Evolutionary conservation across 2,113 vertebrate species (phyloP).

Genomic region (Heterocephalus glaber): DNA sequence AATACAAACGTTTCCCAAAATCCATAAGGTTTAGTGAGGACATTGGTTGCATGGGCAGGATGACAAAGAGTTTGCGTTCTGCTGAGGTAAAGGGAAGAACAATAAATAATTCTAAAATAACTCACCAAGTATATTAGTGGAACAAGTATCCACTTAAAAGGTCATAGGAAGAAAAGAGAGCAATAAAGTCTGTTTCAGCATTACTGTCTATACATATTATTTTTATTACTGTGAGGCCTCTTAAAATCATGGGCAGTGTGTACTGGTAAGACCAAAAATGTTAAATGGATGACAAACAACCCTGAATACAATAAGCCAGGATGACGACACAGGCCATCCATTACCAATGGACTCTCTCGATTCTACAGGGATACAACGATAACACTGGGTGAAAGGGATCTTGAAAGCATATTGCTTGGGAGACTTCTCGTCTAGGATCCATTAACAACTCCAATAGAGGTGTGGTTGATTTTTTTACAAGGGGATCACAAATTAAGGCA

Average conservation of each 20-base stretch:
- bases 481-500: constrained; percentile 33
- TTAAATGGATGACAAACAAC: not conserved
- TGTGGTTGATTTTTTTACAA: not conserved
- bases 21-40: not conserved
- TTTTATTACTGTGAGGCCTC: constrained; percentile 2
- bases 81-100: not conserved
- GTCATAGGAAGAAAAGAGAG: constrained; percentile 1
- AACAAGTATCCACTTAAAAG: constrained; percentile 47
- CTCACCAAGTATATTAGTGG: not conserved
- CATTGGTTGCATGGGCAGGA: not conserved
- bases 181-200: not conserved
- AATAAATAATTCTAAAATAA: constrained; percentile 48
- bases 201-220: not conserved
- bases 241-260: not conserved
- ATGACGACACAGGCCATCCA: not conserved
- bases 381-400: not conserved
- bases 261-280: not conserved
- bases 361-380: not conserved
- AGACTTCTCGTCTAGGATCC: not conserved
- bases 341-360: not conserved
- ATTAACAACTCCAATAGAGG: not conserved
- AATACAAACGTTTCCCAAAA: not conserved
- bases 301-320: not conserved
- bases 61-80: not conserved
- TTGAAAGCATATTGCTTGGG: not conserved